Conservation (phyloP, 2,113 vertebrate species). For the Nibea albiflora region DNA sequence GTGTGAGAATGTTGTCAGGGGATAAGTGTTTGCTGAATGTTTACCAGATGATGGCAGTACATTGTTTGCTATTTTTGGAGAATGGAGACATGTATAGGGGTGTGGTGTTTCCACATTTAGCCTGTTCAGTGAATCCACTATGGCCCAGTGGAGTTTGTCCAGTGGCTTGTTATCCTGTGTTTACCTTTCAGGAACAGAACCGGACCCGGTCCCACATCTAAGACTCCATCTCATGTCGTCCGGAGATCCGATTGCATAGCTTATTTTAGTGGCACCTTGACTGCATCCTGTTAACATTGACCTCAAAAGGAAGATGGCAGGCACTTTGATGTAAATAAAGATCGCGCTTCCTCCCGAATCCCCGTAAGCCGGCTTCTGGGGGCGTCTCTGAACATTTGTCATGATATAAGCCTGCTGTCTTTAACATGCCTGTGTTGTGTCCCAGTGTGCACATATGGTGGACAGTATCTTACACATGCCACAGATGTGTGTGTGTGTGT, state of each 20-base stretch:
- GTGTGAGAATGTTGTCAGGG: slow-evolving; percentile 75
- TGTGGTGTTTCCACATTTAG: slow-evolving; percentile 79
- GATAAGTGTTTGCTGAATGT: slow-evolving; percentile 77
- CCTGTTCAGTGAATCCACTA: slow-evolving; percentile 73
- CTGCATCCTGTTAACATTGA: slow-evolving; percentile 78
- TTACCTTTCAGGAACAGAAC: slow-evolving; percentile 79
- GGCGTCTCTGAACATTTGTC: slow-evolving; percentile 65
- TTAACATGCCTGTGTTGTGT: slow-evolving; percentile 46
- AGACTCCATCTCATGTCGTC: slow-evolving; percentile 61
- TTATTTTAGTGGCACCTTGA: slow-evolving; percentile 81
- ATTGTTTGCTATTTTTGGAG: slow-evolving; percentile 80
- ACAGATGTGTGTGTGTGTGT: slow-evolving; percentile 44
- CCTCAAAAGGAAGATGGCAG: slow-evolving; percentile 70
- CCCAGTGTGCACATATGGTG: slow-evolving; percentile 40
- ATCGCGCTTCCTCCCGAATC: slow-evolving; percentile 67
- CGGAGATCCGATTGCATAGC: slow-evolving; percentile 76
- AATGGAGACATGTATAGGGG: slow-evolving; percentile 74
- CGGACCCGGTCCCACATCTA: slow-evolving; percentile 60
- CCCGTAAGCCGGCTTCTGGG: slow-evolving; percentile 73
- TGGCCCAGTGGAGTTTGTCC: slow-evolving; percentile 54
- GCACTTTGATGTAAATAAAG: slow-evolving; percentile 82
- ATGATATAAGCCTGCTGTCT: slow-evolving; percentile 69
- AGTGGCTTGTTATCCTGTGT: slow-evolving; percentile 79
- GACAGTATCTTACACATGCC: slow-evolving; percentile 38
- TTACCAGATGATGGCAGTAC: slow-evolving; percentile 79